Evolutionary conservation across 1,140 invertebrate species (phyloP), one percentile per base, ranked within the genome.

Genomic region (Portunus trituberculatus): DNA sequence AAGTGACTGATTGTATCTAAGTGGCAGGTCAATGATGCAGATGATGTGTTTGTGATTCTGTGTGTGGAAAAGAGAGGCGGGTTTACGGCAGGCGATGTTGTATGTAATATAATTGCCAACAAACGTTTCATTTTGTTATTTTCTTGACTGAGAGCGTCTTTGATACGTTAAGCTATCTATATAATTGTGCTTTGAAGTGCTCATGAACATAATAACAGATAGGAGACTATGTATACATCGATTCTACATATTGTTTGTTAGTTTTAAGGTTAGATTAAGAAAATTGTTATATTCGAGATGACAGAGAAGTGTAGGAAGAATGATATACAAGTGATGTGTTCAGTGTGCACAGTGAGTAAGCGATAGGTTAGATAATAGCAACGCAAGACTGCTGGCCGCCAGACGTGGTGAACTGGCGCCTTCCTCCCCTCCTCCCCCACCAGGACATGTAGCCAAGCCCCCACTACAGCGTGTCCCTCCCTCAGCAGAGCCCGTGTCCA

Each of bases 401-500:
- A 45, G 87, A 91, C 90, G 87, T 39, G 89, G 92, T 87, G 95
- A 76, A 92, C 82, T 91, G 52, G 86, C 48, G 87, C 48, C 31
- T 67, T 94, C 52, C 67, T 91, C 83, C 86, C 90, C 93, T 83
- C 91, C 92, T 91, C 76, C 95, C 90, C 93, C 76, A 91, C 91
- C 92, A 93, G 93, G 84, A 95, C 93, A 83, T 96, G 84, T 86
- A 93, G n/a, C 93, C 96, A 96, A 96, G 95, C 96, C 96, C 96
- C 96, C 96, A 96, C 96, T 95, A 83, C 96, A 94, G 82, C 96
- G 95, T 96, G 96, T 96, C 93, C 95, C 97, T 97, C 91, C 97
- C 82, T 92, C 94, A 95, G 94, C 94, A 98, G 98, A 98, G 96
- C 98, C 98, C 52, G 97, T 98, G 94, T 97, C 98, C 95, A 97